phyloP scores from a whole-genome alignment of 2,888 invertebrate genomes.

The Clivina fossor region DNA sequence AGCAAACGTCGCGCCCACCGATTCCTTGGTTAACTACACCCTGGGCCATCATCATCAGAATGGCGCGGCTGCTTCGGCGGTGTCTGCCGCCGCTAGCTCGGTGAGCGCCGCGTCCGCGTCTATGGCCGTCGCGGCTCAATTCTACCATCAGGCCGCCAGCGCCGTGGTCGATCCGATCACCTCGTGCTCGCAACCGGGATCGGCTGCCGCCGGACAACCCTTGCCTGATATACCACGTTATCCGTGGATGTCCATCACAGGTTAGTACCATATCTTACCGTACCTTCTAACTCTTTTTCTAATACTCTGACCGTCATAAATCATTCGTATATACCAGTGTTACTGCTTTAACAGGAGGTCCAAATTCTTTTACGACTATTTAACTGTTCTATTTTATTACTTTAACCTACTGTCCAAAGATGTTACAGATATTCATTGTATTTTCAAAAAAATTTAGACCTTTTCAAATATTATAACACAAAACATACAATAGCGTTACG shows the following conservation, averaged over 20 bases:
- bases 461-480: too few relatives aligned
- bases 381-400: background rate
- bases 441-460: too few relatives aligned
- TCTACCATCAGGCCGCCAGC: conserved; percentile 82
- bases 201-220: conserved; percentile 75
- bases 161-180: conserved; percentile 82
- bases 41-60: conserved; percentile 73
- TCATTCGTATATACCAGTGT: background rate
- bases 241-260: conserved; percentile 96
- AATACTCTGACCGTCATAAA: background rate
- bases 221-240: conserved; percentile 91
- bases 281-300: background rate
- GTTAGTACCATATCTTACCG: conserved; percentile 60
- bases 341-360: background rate
- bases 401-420: background rate
- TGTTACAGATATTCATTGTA: too few relatives aligned
- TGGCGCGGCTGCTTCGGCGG: conserved; percentile 65
- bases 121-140: conserved; percentile 70
- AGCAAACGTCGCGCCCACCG: conserved; percentile 65
- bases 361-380: background rate
- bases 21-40: conserved; percentile 82
- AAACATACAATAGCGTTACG: too few relatives aligned
- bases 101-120: conserved; percentile 74
- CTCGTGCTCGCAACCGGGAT: conserved; percentile 69
- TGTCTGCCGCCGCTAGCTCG: conserved; percentile 66